Conservation (phyloP, 2,797 vertebrate species). For the Enteromius treurensis region DNA sequence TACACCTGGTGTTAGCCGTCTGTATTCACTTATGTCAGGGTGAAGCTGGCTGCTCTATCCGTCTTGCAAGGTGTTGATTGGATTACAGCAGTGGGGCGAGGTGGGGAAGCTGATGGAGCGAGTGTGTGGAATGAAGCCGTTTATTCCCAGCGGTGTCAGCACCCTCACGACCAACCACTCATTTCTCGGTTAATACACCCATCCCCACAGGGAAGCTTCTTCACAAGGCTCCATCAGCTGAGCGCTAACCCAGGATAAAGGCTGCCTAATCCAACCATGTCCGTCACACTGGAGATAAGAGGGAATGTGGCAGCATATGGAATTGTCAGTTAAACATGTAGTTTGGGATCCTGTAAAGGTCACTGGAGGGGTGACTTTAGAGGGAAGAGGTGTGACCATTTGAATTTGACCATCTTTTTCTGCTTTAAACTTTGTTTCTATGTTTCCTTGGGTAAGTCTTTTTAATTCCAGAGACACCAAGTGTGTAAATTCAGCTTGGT, state of each 20-base stretch:
- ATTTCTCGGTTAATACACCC: conserved; percentile 61
- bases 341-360: conserved; percentile 24
- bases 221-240: conserved; percentile 50
- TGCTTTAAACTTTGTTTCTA: not conserved
- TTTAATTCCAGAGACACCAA: not conserved
- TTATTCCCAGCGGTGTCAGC: conserved; percentile 65
- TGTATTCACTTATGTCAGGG: conserved; percentile 60
- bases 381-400: not conserved
- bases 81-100: conserved; percentile 60
- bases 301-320: conserved; percentile 1
- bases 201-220: conserved; percentile 55
- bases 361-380: not conserved
- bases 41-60: conserved; percentile 50
- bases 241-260: conserved; percentile 53
- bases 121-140: conserved; percentile 58
- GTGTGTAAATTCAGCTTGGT: not conserved
- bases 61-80: conserved; percentile 58
- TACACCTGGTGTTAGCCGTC: conserved; percentile 32
- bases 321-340: conserved; percentile 19
- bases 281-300: conserved; percentile 42
- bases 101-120: conserved; percentile 45
- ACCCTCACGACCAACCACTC: conserved; percentile 43
- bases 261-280: conserved; percentile 61
- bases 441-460: not conserved
- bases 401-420: not conserved